These are phyloP conservation scores for Eufriesea mexicana DNA, from an alignment of 1,140 invertebrate genomes.

Conservation along the genomic window DNA sequence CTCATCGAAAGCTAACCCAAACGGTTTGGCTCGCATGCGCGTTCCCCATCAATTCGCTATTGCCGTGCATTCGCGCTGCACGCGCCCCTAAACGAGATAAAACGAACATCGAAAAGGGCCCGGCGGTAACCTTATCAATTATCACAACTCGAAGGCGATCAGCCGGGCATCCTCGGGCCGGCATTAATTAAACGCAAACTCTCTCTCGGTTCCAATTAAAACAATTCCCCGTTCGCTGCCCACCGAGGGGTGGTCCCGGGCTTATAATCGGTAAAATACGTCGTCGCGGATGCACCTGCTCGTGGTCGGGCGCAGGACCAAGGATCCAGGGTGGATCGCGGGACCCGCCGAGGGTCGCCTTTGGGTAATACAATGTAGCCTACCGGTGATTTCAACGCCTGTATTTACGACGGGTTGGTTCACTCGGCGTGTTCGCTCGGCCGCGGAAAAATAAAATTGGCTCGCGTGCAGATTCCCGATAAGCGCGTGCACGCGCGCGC, in stretches of 20 bases:
- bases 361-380: conserved; percentile 22
- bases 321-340: too few species aligned
- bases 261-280: conserved; percentile 42
- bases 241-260: conserved; percentile 12
- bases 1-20: neutral
- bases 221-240: neutral
- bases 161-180: neutral
- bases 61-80: neutral
- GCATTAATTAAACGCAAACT: conserved; percentile 17
- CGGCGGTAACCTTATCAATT: conserved; percentile 13
- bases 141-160: conserved; percentile 1
- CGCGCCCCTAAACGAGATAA: neutral
- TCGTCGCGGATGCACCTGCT: conserved; percentile 36
- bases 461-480: neutral
- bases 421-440: too few species aligned
- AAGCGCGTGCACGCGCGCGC: neutral
- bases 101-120: neutral
- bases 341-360: neutral
- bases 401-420: conserved; percentile 2
- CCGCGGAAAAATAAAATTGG: neutral
- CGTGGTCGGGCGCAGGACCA: too few species aligned
- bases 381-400: conserved; percentile 12
- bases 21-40: neutral
- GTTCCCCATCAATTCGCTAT: neutral
- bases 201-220: conserved; percentile 22